Evolutionary conservation across 2,113 vertebrate genomes (phyloP).

Genomic region (Orientallactaga bullata): DNA sequence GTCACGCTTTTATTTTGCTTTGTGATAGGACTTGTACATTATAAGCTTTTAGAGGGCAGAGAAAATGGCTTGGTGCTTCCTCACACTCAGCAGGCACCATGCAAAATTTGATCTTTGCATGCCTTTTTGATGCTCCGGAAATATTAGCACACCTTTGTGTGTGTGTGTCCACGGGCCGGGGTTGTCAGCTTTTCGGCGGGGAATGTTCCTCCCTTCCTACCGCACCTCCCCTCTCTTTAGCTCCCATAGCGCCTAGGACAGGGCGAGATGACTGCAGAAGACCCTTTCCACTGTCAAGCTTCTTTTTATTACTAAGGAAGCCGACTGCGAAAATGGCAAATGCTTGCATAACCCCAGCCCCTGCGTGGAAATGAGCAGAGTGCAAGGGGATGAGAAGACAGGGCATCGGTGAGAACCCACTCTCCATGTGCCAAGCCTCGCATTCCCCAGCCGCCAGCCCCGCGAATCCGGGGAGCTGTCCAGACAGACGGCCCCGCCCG

Average conservation of each 20-base stretch:
- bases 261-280: conserved; percentile 55
- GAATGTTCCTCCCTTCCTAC: conserved; percentile 63
- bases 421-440: not conserved
- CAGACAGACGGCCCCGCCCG: conserved; percentile 81
- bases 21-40: conserved; percentile 55
- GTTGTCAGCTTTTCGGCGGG: conserved; percentile 60
- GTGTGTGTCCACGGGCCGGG: conserved; percentile 56
- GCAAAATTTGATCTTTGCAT: conserved; percentile 76
- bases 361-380: conserved; percentile 56
- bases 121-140: conserved; percentile 75
- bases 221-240: too few species aligned
- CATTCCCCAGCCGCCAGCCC: not conserved
- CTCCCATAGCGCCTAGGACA: conserved; percentile 74
- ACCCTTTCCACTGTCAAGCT: not conserved
- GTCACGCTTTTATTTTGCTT: conserved; percentile 72
- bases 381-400: conserved; percentile 56
- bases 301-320: conserved; percentile 66
- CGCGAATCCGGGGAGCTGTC: conserved; percentile 72
- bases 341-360: conserved; percentile 66
- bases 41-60: conserved; percentile 66
- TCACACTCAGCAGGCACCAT: conserved; percentile 62
- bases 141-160: conserved; percentile 73
- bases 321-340: conserved; percentile 64
- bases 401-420: conserved; percentile 4
- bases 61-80: conserved; percentile 70